Conservation (phyloP, 64 coral and sea anemone genomes). For the Stichodactyla mertensii region DNA sequence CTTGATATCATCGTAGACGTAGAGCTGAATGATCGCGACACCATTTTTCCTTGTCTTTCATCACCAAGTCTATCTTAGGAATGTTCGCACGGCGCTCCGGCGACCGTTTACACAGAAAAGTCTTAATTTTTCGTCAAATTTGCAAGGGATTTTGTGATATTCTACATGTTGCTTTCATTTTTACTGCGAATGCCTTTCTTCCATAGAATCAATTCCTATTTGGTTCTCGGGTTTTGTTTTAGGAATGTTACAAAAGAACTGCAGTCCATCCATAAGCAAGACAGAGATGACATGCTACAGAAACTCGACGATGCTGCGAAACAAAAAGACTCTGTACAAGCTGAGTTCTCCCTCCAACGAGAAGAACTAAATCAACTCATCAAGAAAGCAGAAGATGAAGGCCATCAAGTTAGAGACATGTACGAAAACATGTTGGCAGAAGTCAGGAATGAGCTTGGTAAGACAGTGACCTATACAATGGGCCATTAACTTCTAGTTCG, state of each 20-base stretch:
- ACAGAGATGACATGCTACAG: conserved; percentile 20
- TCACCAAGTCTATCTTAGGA: no score
- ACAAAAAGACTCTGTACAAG: background rate
- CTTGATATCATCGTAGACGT: no score
- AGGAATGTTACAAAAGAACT: conserved; percentile 20
- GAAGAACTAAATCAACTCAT: background rate
- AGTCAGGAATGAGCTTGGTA: conserved; percentile 40
- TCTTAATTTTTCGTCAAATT: no score
- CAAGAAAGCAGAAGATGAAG: conserved; percentile 14
- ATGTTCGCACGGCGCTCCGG: no score
- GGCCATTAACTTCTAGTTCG: no score
- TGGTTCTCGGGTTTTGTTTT: background rate
- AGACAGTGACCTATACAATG: background rate
- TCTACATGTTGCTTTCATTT: background rate
- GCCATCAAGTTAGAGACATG: conserved; percentile 20
- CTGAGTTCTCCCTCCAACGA: background rate
- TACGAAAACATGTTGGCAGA: conserved; percentile 52
- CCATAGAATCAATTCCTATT: background rate
- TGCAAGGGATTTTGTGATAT: no score
- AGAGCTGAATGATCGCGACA: no score
- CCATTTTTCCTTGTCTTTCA: no score
- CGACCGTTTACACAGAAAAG: no score
- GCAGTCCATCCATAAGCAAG: background rate
- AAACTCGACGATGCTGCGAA: conserved; percentile 4
- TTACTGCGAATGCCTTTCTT: background rate